A percentile compares a stretch with the other conserved stretches of the same genome.
phyloP scores from a whole-genome alignment of 2,113 vertebrate species.

The Myanophis thanlyinensis region DNA sequence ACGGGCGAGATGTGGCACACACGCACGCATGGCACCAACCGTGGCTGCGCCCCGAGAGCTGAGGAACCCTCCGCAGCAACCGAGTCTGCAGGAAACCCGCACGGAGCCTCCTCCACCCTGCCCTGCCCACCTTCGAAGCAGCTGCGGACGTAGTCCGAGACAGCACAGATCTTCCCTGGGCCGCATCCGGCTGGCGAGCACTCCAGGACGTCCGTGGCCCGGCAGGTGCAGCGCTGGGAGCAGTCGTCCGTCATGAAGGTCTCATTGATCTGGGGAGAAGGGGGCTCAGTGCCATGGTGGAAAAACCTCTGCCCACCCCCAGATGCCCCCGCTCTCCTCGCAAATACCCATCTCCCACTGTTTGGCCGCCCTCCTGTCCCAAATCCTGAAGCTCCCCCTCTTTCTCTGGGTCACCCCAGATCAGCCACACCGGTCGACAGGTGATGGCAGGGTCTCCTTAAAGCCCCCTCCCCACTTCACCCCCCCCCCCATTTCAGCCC shows the following conservation, averaged over 20 bases:
- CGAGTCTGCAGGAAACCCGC: fast-evolving
- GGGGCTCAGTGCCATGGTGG: background rate
- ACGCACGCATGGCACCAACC: background rate
- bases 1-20: background rate
- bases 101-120: too few relatives aligned
- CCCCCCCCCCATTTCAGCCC: too few relatives aligned
- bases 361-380: background rate
- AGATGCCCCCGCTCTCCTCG: too few relatives aligned
- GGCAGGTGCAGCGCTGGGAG: background rate
- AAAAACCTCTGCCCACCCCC: too few relatives aligned
- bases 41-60: background rate
- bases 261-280: background rate
- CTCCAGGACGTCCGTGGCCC: background rate
- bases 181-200: fast-evolving
- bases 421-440: too few relatives aligned
- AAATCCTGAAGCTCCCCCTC: too few relatives aligned
- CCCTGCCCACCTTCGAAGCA: background rate
- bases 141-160: background rate
- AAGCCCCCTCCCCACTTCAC: background rate
- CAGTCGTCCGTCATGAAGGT: background rate
- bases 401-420: background rate
- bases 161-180: background rate
- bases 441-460: background rate
- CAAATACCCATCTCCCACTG: too few relatives aligned
- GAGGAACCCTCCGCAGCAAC: background rate